A percentile compares a stretch with the other conserved stretches of the same genome.
These are phyloP conservation scores for Ricordea florida DNA, from an alignment of 92 coral and sea anemone species.

Conservation along the genomic window DNA sequence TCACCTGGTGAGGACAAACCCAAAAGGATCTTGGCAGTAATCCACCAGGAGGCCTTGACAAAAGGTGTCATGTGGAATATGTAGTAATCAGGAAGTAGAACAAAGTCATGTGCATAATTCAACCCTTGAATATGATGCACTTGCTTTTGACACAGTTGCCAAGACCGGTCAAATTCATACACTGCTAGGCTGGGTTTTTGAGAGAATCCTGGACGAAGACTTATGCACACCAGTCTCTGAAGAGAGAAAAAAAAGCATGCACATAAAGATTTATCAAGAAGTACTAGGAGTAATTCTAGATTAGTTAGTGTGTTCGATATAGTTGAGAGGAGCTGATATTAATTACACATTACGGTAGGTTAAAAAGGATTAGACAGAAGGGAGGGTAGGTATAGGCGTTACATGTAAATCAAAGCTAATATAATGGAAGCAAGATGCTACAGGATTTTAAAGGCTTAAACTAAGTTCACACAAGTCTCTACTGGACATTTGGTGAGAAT, in stretches of 20 bases:
- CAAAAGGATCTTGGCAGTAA: constrained; percentile 46
- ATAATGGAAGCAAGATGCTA: not conserved
- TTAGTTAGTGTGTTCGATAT: too few relatives aligned
- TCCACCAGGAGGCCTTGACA: constrained; percentile 58
- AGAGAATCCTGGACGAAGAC: constrained; percentile 69
- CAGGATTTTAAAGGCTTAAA: too few relatives aligned
- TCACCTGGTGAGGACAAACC: constrained; percentile 67
- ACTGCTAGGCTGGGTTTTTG: constrained; percentile 61
- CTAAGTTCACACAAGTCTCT: too few relatives aligned
- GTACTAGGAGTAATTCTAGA: too few relatives aligned
- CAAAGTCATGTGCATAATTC: constrained; percentile 83
- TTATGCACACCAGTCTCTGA: constrained; percentile 80
- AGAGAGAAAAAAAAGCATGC: not conserved
- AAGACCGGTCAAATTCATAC: constrained; percentile 70
- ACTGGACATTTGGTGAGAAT: too few relatives aligned
- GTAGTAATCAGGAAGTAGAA: constrained; percentile 77
- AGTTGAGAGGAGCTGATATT: too few relatives aligned
- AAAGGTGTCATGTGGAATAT: constrained; percentile 88
- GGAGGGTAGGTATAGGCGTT: too few relatives aligned
- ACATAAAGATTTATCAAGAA: not conserved
- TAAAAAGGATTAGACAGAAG: too few relatives aligned
- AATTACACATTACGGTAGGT: too few relatives aligned
- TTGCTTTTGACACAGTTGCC: constrained; percentile 73
- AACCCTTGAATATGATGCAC: constrained; percentile 70
- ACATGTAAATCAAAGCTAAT: not conserved